These are phyloP conservation scores for Xestoiulus laeticollis DNA, from an alignment of 2,888 invertebrate species.

Conservation along the genomic window DNA sequence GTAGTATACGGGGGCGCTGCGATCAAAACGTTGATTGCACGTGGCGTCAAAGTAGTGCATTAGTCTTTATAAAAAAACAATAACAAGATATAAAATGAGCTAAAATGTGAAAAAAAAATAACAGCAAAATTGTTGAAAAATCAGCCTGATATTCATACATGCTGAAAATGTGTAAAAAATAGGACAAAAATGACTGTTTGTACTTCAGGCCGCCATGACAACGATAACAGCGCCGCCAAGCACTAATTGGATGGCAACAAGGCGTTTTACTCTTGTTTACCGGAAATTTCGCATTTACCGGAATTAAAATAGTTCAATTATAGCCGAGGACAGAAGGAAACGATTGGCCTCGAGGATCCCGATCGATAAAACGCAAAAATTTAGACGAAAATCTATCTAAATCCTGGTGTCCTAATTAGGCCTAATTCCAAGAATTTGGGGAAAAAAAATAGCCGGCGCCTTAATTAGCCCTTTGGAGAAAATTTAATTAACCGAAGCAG, in stretches of 20 bases:
- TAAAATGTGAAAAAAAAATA: too few species aligned
- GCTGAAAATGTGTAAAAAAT: neutral
- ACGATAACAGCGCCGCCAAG: neutral
- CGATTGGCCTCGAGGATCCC: neutral
- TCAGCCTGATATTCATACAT: too few species aligned
- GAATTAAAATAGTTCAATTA: slow-evolving; percentile 26
- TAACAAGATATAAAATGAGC: too few species aligned
- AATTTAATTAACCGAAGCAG: slow-evolving; percentile 26
- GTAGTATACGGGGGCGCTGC: too few species aligned
- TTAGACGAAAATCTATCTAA: neutral
- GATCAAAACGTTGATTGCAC: too few species aligned
- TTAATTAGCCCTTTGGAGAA: slow-evolving; percentile 9
- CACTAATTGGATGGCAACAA: neutral
- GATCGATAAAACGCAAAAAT: slow-evolving; percentile 7
- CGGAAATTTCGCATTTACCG: neutral
- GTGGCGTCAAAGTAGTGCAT: too few species aligned
- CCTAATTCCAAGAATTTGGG: neutral
- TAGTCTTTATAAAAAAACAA: too few species aligned
- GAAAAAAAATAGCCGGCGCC: neutral
- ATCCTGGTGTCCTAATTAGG: neutral
- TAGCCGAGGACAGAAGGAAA: neutral
- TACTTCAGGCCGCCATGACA: neutral
- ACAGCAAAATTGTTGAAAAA: too few species aligned
- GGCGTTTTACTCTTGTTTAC: neutral
- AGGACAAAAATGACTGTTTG: neutral